Evolutionary conservation across 1,140 invertebrate species (phyloP), one percentile per base, ranked within the genome.

Genomic region (Augochlora pura): DNA sequence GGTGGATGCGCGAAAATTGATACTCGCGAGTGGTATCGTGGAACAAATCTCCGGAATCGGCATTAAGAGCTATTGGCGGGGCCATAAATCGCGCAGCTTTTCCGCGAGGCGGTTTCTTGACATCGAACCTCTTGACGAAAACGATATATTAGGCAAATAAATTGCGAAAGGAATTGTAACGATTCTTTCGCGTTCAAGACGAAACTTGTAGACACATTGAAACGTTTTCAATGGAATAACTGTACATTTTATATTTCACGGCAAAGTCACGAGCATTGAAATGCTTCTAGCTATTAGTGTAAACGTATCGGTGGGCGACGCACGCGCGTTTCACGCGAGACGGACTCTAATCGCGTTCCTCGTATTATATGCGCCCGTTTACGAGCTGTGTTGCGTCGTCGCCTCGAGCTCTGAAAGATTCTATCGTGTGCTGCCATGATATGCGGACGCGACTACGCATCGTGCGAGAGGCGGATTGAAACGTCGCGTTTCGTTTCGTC

Each of bases 11-110:
- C 57, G 74, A 77, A 85, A 85, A 85, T 86, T 75, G 71, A 85
- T 85, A 64, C 66, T 63, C 57, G 25, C 68, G 42, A 67, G 54
- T 39, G 59, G 27, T 80, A 80, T 86, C 84, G 25, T 59, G 59
- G 63, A 38, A 86, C 71, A 82, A 86, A 86, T 86, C 84, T 78
- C 18, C 54, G 71, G 54, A 85, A 85, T 86, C 83, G 49, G 25
- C 59, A 82, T 85, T 77, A 49, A 68, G 46, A 59, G 64, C 68
- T 65, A 86, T 85, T 73, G 80, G 71, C 73, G 32, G 38, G 27
- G 64, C 80, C 76, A 18, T 86, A 86, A 80, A 86, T 86, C 74
- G 69, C 42, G 38, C 38, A n/a, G 23, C n/a, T 69, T 67, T 74
- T 52, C 39, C 42, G n/a, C 32, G 64, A 16, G 23, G 54, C 49